Evolutionary conservation across 2,113 vertebrate genomes (phyloP), one percentile per base, ranked within the genome.

Genomic region (Nycticebus coucang): DNA sequence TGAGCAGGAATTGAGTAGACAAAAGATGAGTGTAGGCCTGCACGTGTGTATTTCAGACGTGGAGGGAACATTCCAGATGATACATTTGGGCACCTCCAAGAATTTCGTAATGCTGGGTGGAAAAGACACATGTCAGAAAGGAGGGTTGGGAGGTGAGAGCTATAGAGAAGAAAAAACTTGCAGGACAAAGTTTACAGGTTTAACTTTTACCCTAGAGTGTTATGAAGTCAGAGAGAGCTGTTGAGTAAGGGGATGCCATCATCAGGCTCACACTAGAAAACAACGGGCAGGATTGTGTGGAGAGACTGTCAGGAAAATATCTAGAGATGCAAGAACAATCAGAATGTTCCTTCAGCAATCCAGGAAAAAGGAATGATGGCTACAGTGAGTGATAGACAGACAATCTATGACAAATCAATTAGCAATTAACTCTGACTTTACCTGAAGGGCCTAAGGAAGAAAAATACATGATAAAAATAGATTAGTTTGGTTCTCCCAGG

Each of bases 401-500:
- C 71, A 72, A 72, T 86, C 45, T 55, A n/a, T 89, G 35, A 68
- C 57, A 66, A 92, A 72, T 86, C 41, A 82, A 33, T 89, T 24
- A 92, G 57, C 5, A 82, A 66, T 87, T 81, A 86, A 66, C 57
- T n/a, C 60, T 89, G 55, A 71, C 17, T 87, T 85, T 79, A 53
- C 28, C 41, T 93, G 78, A 79, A 77, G 22, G 11, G 28, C 50
- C 68, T 78, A 89, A 82, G 64, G 80, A 79, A 62, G 95, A 84
- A 41, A 96, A 85, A 41, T 28, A 21, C 6, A 55, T 53, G 8
- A 3, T 77, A 66, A n/a, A 45, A 87, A 89, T 33, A 80, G 41
- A 86, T 69, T 91, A 57, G 94, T 81, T 86, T 93, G 71, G 14
- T 89, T n/a, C 55, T 95, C 18, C 33, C 33, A 87, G 37, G 22